Evolutionary conservation across 2,888 invertebrate species (phyloP).

Genomic region (Pristionchus entomophagus): DNA sequence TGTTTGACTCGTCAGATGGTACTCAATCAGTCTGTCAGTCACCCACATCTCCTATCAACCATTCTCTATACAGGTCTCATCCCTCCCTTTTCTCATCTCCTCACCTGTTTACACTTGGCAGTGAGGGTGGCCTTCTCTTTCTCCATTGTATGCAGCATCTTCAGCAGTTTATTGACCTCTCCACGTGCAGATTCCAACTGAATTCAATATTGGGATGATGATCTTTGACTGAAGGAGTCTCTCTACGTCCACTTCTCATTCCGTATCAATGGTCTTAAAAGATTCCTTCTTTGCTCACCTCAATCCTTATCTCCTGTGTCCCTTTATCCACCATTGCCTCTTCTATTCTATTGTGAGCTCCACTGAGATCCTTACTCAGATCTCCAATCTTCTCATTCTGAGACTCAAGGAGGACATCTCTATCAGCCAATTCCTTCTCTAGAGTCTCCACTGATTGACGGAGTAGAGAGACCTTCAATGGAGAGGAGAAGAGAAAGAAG

Average conservation of each 20-base stretch:
- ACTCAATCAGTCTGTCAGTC: too few relatives aligned
- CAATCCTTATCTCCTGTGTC: slow-evolving; percentile 59
- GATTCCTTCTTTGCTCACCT: too few relatives aligned
- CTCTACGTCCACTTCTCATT: too few relatives aligned
- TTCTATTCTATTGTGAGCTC: slow-evolving; percentile 56
- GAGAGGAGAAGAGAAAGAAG: too few relatives aligned
- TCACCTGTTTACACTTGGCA: slow-evolving; percentile 50
- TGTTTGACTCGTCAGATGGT: not conserved
- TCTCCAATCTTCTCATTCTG: slow-evolving; percentile 76
- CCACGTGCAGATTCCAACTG: slow-evolving; percentile 71
- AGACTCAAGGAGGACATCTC: slow-evolving; percentile 74
- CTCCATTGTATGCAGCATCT: slow-evolving; percentile 77
- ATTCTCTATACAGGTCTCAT: too few relatives aligned
- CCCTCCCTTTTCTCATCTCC: not conserved
- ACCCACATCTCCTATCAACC: too few relatives aligned
- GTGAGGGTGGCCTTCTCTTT: slow-evolving; percentile 74
- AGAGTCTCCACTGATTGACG: slow-evolving; percentile 39
- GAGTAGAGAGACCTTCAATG: slow-evolving; percentile 20
- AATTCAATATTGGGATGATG: not conserved
- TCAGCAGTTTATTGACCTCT: slow-evolving; percentile 78
- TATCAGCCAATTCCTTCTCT: slow-evolving; percentile 67
- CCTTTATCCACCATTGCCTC: slow-evolving; percentile 64
- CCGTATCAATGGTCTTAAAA: too few relatives aligned
- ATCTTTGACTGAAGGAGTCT: too few relatives aligned
- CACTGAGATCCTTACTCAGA: slow-evolving; percentile 66